Percentiles rank a stretch among this genome's conserved stretches.
Evolutionary conservation across 1,140 invertebrate species (phyloP).

Genomic region (Drosophila guanche): DNA sequence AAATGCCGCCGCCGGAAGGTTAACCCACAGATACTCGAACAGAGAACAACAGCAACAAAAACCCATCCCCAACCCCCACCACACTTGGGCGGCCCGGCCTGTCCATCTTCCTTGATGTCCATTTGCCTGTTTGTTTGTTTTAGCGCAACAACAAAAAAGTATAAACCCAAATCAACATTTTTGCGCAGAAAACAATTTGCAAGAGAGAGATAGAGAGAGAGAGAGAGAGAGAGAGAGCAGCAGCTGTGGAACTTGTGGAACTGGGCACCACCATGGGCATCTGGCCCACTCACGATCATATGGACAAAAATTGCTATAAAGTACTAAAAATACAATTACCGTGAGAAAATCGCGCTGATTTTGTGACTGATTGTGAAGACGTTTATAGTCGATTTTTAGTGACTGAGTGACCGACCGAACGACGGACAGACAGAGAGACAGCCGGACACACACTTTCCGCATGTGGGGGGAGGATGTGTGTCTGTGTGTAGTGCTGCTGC

Average conservation of each 20-base stretch:
- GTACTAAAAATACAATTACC: conserved; percentile 82
- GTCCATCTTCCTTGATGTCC: conserved; percentile 70
- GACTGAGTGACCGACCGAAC: conserved; percentile 54
- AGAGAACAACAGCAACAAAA: conserved; percentile 1
- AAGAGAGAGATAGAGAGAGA: conserved; percentile 3
- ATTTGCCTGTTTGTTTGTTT: conserved; percentile 79
- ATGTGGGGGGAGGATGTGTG: conserved; percentile 37
- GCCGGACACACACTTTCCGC: conserved; percentile 4
- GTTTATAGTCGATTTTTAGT: conserved; percentile 81
- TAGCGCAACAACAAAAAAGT: conserved; percentile 57
- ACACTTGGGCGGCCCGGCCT: conserved; percentile 12
- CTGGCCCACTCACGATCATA: conserved; percentile 76
- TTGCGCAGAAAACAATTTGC: conserved; percentile 42
- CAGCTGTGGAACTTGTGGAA: conserved; percentile 14
- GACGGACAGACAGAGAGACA: conserved; percentile 1
- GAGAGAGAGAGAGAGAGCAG: conserved; percentile 1
- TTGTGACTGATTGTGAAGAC: conserved; percentile 81
- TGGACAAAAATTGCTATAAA: conserved; percentile 82
- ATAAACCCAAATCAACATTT: conserved; percentile 81
- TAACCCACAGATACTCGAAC: conserved; percentile 38
- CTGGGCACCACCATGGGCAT: conserved; percentile 51
- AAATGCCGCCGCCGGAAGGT: conserved; percentile 64
- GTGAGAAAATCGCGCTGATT: conserved; percentile 79
- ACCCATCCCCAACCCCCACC: background rate
- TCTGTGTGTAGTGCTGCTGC: conserved; percentile 36